Evolutionary conservation across 1,140 invertebrate genomes (phyloP).

Genomic region (Magallana ariakensis): DNA sequence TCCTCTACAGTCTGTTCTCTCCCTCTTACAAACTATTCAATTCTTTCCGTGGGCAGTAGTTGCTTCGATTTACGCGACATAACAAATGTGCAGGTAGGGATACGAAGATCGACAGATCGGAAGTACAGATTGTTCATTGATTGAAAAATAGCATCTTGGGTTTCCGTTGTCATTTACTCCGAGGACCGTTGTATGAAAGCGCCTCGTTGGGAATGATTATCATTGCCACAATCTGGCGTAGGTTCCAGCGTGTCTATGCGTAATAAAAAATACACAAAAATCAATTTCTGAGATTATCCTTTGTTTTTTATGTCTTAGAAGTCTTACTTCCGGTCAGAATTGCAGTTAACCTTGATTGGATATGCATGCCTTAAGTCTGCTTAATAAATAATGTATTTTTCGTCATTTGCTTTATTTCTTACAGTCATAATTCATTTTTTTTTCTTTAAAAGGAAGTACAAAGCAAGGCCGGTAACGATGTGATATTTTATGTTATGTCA

Average conservation of each 20-base stretch:
- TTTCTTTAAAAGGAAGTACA: neutral
- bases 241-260: neutral
- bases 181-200: neutral
- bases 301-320: conserved; percentile 1
- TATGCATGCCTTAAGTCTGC: neutral
- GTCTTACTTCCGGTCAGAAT: neutral
- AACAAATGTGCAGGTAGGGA: conserved; percentile 7
- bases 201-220: neutral
- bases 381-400: neutral
- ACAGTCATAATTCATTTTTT: neutral
- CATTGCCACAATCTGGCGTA: conserved; percentile 4
- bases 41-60: neutral
- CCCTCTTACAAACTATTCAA: neutral
- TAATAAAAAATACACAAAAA: neutral
- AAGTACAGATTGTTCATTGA: conserved; percentile 24
- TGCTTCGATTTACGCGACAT: conserved; percentile 7
- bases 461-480: no score
- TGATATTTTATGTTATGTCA: no score
- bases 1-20: no score
- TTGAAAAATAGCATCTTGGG: conserved; percentile 29
- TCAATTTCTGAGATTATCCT: conserved; percentile 21
- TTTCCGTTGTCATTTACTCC: conserved; percentile 18
- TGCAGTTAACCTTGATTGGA: neutral
- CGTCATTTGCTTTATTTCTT: neutral
- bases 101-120: neutral